A percentile compares a stretch with the other conserved stretches of the same genome.
These are phyloP conservation scores for Drosophila saltans DNA, from an alignment of 1,140 invertebrate species.

Conservation along the genomic window DNA sequence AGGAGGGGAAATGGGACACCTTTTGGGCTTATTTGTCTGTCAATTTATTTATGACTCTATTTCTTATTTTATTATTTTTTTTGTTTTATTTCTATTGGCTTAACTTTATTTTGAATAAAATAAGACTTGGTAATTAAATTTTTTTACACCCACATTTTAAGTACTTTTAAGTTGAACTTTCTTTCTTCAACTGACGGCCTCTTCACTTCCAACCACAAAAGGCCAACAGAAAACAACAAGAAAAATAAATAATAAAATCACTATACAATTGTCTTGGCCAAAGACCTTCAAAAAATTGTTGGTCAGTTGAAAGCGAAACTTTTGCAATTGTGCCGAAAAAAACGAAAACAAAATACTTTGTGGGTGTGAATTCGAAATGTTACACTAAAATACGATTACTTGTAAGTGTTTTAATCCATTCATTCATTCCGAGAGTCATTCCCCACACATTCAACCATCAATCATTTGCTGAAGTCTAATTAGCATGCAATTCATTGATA, in stretches of 20 bases:
- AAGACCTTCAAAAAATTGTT: slow-evolving; percentile 7
- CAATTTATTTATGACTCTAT: slow-evolving; percentile 46
- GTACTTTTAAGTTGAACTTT: slow-evolving; percentile 8
- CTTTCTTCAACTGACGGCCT: neutral
- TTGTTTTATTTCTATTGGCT: slow-evolving; percentile 23
- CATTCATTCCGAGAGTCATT: slow-evolving; percentile 18
- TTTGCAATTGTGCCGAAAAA: slow-evolving; percentile 50
- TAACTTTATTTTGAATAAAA: slow-evolving; percentile 30
- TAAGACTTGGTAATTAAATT: neutral
- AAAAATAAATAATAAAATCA: neutral
- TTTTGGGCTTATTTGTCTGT: slow-evolving; percentile 38
- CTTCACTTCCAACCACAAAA: slow-evolving; percentile 1
- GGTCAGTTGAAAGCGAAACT: slow-evolving; percentile 7
- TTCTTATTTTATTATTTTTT: neutral
- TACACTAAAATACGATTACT: slow-evolving; percentile 50
- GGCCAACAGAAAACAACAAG: neutral
- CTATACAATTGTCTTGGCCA: slow-evolving; percentile 2
- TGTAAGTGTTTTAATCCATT: slow-evolving; percentile 52
- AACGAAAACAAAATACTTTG: slow-evolving; percentile 29
- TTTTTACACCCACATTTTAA: slow-evolving; percentile 33
- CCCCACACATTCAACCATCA: slow-evolving; percentile 40
- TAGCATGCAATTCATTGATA: slow-evolving; percentile 72
- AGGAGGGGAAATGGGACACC: neutral
- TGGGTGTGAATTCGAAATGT: slow-evolving; percentile 60
- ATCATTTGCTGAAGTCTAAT: slow-evolving; percentile 61